Evolutionary conservation across 2,888 invertebrate genomes (phyloP), one percentile per base, ranked within the genome.

Genomic region (Apotomis capreana): DNA sequence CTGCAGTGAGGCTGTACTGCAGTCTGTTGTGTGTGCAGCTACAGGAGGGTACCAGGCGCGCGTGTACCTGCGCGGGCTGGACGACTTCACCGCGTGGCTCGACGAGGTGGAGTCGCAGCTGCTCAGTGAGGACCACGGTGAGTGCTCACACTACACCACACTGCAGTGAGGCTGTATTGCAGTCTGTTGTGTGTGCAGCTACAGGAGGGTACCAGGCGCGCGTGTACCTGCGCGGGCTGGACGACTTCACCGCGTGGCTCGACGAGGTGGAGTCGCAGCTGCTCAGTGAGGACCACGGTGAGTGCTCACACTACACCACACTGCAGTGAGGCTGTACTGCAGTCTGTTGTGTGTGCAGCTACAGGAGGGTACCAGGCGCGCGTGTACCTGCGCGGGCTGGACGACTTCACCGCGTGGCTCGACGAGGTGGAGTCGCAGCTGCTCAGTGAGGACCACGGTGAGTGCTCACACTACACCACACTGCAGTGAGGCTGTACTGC

Each of bases 81-180:
- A 99, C 80, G 99, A 99, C 89, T 96, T 99, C 84, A 97, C 97
- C 80, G 94, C 95, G 12, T 99, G 99, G 99, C 96, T 99, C 88
- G 98, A 98, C 79, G 98, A 98, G 71, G 94, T 94, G 6, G 93
- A 94, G 76, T 79, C 91, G 0, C 92, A 92, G 74, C 86, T 94
- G 62, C 88, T 93, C 26, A 93, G 93, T 79, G 93, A 93, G 57
- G 94, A 94, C 73, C 93, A 92, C 54, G 92, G 92, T 92, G 40
- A 40, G 40, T 12, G 74, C 79, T 58, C 12, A 37, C 37, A 59
- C 40, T 6, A 6, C 6, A 40, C 6, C 6, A 40, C 40, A 40
- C 40, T 40, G 6, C 40, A n/a, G n/a, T n/a, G n/a, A n/a, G n/a
- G n/a, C n/a, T n/a, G n/a, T n/a, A n/a, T n/a, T n/a, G n/a, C n/a